Evolutionary conservation across 2,797 vertebrate genomes (phyloP), one percentile per base, ranked within the genome.

Genomic region (Myiothlypis chrysogaster): DNA sequence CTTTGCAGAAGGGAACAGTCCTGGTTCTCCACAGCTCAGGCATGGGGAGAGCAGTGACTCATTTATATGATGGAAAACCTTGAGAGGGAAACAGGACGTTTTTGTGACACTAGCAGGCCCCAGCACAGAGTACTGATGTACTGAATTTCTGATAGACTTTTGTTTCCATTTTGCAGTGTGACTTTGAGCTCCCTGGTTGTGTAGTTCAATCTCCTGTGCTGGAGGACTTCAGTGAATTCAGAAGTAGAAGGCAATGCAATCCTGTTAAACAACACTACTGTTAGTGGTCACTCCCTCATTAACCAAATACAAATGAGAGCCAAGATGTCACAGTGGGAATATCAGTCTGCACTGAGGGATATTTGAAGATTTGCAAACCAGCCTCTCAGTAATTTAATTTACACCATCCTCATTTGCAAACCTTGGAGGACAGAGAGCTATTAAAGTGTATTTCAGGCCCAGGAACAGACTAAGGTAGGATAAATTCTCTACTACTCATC

Each of bases 51-150:
- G 32, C 65, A 88, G 75, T 9, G 7, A 69, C 87, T 86, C 85
- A 81, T 89, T 94, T 71, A 93, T 83, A 88, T 84, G 85, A 94
- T 82, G 87, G 83, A 97, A 94, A 93, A 91, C 91, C 63, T 81
- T 87, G 83, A 76, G 65, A 83, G 44, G 63, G 63, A 75, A 93
- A 83, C 65, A 90, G 87, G 92, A 90, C 80, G 1, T 85, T 95
- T 92, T 59, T 50, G 76, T 90, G 92, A 83, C 2, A 30, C 55
- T 56, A 65, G 65, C 63, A 82, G 70, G 68, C 57, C 43, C 47
- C 55, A 76, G 80, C 44, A 93, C 27, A 55, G 63, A 72, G 83
- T 60, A 64, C 3, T 53, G 87, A 94, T 59, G 90, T 41, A 82
- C 64, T 60, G 61, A 95, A 95, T 88, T 90, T 82, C 91, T 93